Percentiles rank a stretch among this genome's conserved stretches.
Evolutionary conservation across 2,113 vertebrate species (phyloP).

Genomic region (Calidris pygmaea): DNA sequence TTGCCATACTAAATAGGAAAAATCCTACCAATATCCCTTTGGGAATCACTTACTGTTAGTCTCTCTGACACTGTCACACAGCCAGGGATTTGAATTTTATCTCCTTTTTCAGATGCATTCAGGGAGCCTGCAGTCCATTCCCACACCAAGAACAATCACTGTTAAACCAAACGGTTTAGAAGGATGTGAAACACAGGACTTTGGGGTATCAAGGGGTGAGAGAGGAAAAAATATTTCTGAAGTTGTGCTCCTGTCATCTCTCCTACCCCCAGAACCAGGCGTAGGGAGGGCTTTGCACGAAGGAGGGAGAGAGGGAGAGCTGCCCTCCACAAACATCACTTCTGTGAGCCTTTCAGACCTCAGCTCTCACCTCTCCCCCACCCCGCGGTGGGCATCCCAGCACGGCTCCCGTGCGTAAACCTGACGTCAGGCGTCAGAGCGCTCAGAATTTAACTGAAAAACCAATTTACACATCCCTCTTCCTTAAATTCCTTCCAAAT

Average conservation of each 20-base stretch:
- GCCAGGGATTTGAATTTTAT: background rate
- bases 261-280: background rate
- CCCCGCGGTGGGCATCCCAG: background rate
- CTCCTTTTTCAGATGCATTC: background rate
- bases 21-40: background rate
- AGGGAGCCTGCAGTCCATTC: background rate
- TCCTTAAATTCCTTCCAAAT: constrained; percentile 59
- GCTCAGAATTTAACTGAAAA: background rate
- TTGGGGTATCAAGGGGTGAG: background rate
- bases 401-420: background rate
- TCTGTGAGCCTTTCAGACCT: background rate
- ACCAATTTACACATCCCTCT: constrained; percentile 17
- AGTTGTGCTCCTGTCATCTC: background rate
- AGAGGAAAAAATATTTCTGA: background rate
- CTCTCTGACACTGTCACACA: background rate
- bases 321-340: background rate
- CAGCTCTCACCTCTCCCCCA: background rate
- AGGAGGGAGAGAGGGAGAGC: background rate
- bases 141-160: background rate
- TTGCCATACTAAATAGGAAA: background rate
- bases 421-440: constrained; percentile 27
- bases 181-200: fast-evolving
- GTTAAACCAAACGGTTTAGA: background rate
- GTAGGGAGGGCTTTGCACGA: background rate
- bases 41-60: background rate